phyloP scores from a whole-genome alignment of 2,888 invertebrate genomes.

The Hemicrepidius hirtus region DNA sequence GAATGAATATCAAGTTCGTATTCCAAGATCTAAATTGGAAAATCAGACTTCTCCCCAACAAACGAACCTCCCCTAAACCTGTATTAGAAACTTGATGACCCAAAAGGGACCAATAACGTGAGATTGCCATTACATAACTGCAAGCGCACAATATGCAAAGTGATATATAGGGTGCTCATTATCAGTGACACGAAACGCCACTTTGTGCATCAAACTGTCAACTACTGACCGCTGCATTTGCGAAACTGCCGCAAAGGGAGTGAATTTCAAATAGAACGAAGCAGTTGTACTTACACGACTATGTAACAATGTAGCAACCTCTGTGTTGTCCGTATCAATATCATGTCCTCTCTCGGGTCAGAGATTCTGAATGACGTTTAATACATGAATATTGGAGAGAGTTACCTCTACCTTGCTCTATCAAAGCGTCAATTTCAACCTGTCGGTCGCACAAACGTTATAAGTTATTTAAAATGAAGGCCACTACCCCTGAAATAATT shows the following conservation, averaged over 20 bases:
- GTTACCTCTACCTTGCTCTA: neutral
- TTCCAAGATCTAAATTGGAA: too few relatives aligned
- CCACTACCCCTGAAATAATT: neutral
- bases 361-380: conserved; percentile 7
- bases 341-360: neutral
- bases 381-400: neutral
- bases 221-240: conserved; percentile 37
- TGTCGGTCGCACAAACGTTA: neutral
- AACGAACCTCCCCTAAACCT: too few relatives aligned
- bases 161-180: conserved; percentile 36
- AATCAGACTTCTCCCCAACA: too few relatives aligned
- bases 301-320: conserved; percentile 1
- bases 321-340: conserved; percentile 3
- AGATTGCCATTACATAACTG: conserved; percentile 12
- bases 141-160: conserved; percentile 21
- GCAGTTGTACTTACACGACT: conserved; percentile 21
- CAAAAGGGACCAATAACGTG: neutral
- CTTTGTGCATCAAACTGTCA: conserved; percentile 48
- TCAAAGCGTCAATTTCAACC: conserved; percentile 2
- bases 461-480: neutral
- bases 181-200: conserved; percentile 40
- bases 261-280: neutral
- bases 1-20: too few relatives aligned
- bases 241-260: conserved; percentile 28
- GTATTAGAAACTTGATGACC: too few relatives aligned